These are phyloP conservation scores for Calypte anna DNA, from an alignment of 2,113 vertebrate species.

Conservation along the genomic window DNA sequence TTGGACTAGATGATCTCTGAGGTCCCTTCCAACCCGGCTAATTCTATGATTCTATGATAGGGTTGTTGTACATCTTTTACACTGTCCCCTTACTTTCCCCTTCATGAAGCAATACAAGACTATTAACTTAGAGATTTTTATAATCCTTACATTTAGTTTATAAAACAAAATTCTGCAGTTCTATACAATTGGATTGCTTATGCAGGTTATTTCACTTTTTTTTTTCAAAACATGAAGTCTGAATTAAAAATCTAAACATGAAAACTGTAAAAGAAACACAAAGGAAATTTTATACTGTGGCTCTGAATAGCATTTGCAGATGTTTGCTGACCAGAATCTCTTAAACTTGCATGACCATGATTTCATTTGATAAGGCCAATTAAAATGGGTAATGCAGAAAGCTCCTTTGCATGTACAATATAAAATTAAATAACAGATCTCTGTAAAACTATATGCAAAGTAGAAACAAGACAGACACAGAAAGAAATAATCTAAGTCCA, in stretches of 20 bases:
- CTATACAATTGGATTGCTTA: background rate
- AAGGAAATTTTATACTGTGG: slow-evolving; percentile 25
- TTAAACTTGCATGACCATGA: slow-evolving; percentile 4
- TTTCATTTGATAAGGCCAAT: slow-evolving; percentile 59
- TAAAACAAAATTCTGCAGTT: slow-evolving; percentile 2
- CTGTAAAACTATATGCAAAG: slow-evolving; percentile 34
- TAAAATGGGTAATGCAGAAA: slow-evolving; percentile 36
- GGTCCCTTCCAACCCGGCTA: too few species aligned
- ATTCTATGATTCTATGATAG: too few species aligned
- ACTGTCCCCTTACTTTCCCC: background rate
- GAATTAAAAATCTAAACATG: slow-evolving; percentile 7
- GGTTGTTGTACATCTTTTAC: background rate
- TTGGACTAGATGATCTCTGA: too few species aligned
- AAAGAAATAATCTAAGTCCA: slow-evolving; percentile 21
- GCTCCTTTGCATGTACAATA: slow-evolving; percentile 41
- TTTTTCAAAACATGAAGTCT: background rate
- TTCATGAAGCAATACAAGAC: background rate
- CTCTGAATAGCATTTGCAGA: slow-evolving; percentile 49
- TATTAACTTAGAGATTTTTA: background rate
- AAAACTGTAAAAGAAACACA: slow-evolving; percentile 41
- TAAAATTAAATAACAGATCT: slow-evolving; percentile 51
- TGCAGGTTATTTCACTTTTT: background rate
- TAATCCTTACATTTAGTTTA: background rate
- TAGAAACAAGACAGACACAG: slow-evolving; percentile 48
- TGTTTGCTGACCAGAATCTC: slow-evolving; percentile 33